Base-by-base conservation (phyloP, 2,888 invertebrate species). In the Harmothoe impar region DNA sequence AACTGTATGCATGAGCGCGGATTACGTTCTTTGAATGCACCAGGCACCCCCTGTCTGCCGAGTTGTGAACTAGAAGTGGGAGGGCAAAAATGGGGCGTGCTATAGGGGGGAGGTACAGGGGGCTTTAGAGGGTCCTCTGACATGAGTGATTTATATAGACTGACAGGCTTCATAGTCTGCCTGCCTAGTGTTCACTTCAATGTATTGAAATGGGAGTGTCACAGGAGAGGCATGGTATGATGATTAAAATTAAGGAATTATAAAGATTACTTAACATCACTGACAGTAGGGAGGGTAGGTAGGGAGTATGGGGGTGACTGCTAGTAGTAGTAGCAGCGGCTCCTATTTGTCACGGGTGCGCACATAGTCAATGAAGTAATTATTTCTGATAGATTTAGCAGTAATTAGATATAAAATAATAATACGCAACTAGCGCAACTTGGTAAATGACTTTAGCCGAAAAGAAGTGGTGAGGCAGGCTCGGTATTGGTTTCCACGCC, bases 201-300 rank as follows among this genome's bases (percentile, higher is more conserved):
- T 29, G 62, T 62, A 62, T 62, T 62, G 72, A 72, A 72, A 72
- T 25, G n/a, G 5, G 72, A 72, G 29, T 35, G 35, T 33, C 81
- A 43, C 81, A 81, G 23, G 33, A 81, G 81, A 81, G 33, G 81
- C 81, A 23, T 43, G 0, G 5, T 81, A 81, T 81, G 81, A 81
- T 81, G 33, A 81, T 81, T 81, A 81, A 81, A 81, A 81, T 81
- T 43, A 81, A 81, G 81, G 81, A 81, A 81, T 81, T 81, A 81
- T 81, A 43, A 81, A 81, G 35, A 81, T 81, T 81, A 81, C 81
- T 81, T 43, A 81, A 43, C 81, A 81, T 25, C 81, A 7, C 43
- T 23, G 17, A 29, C 62, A 62, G 23, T 5, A 62, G 62, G 43
- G 43, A 43, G 43, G 43, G 10, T 43, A 43, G 3, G 43, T 43